Base-by-base conservation (phyloP, 1,140 invertebrate genomes). In the Caenorhabditis latens region DNA sequence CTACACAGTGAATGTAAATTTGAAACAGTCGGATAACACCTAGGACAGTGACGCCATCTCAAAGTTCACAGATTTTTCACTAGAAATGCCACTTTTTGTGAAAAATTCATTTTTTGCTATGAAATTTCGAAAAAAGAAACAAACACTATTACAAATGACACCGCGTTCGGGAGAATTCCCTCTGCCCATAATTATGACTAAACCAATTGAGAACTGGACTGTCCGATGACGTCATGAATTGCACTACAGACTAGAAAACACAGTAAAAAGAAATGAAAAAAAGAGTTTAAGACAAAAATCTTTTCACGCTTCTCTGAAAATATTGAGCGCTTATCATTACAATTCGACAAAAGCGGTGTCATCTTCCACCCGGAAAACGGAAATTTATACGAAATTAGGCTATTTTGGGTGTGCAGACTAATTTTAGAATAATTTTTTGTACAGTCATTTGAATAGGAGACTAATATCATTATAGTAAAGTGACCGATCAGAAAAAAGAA, bases 131-230 rank as follows among this genome's bases (percentile, higher is more conserved):
- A 63, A n/a, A 63, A 40, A 53, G 6, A n/a, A 24, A 40, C 13
- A 21, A 79, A 4, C n/a, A 40, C 9, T 13, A 21, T 79, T 50
- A 46, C 13, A 79, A 79, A 43, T 50, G 71, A 50, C 46, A 53
- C 71, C 24, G 46, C 8, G 50, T 46, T 13, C 7, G n/a, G n/a
- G n/a, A n/a, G n/a, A n/a, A n/a, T n/a, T 63, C 9, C 14, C 8
- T 24, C 43, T 32, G 71, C 7, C 46, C 53, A 50, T 79, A 79
- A 79, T 79, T 79, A 79, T 79, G 71, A 79, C 71, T 79, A 79
- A 79, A 79, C 71, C 71, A 79, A 79, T 79, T 79, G 46, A 79
- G 24, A 50, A 50, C 71, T 79, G 46, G 46, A 53, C 61, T 13
- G n/a, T 32, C 19, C 46, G 0, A 5, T 79, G 71, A 79, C 71